Base-by-base conservation (phyloP, 1,140 invertebrate genomes). In the Bathynomus jamesi region DNA sequence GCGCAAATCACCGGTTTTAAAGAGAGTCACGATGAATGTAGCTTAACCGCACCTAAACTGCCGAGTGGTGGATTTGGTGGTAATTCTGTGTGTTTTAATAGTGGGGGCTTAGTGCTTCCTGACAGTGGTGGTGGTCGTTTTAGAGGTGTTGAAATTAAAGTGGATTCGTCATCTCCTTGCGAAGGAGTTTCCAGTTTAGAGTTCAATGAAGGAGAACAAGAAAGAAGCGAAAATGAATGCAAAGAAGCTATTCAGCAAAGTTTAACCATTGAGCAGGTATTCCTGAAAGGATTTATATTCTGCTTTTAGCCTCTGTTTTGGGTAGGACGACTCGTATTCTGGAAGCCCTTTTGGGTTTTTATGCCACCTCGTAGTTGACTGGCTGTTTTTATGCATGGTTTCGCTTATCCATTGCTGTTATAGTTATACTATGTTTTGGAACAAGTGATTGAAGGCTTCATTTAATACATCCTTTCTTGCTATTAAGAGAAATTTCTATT, bases 321-420 rank as follows among this genome's bases (percentile, higher is more conserved):
- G 71, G 69, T 32, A 67, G 69, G 27, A 24, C 71, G 8, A n/a
- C 46, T 17, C 60, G n/a, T n/a, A n/a, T n/a, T n/a, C 46, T 21
- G 71, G 71, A 8, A 64, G 31, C 31, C 25, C 66, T n/a, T n/a
- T n/a, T n/a, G n/a, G n/a, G n/a, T n/a, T n/a, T n/a, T n/a, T n/a
- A n/a, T n/a, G n/a, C n/a, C n/a, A n/a, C 28, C n/a, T n/a, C n/a
- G n/a, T n/a, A n/a, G n/a, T n/a, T n/a, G n/a, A n/a, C n/a, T n/a
- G n/a, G n/a, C n/a, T n/a, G n/a, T n/a, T n/a, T n/a, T n/a, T n/a
- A n/a, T n/a, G n/a, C n/a, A n/a, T n/a, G n/a, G n/a, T n/a, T n/a
- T n/a, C n/a, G n/a, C n/a, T n/a, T n/a, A n/a, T n/a, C n/a, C n/a
- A n/a, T n/a, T n/a, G n/a, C n/a, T n/a, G n/a, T n/a, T n/a, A n/a